phyloP scores from a whole-genome alignment of 2,888 invertebrate genomes.

The Acleris sparsana region DNA sequence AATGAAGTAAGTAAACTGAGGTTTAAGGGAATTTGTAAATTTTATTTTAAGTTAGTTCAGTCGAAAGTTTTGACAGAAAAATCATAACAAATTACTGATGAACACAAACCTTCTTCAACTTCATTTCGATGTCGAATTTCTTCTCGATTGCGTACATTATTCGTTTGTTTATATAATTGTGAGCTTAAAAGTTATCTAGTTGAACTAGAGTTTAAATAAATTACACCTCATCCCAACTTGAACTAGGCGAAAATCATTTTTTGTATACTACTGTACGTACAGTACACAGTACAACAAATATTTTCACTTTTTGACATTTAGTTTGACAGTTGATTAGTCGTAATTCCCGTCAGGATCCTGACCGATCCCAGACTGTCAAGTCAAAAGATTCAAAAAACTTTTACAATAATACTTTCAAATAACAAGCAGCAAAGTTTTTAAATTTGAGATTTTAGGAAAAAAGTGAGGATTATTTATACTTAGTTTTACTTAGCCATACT shows the following conservation, averaged over 20 bases:
- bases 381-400: not conserved
- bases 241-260: not conserved
- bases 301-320: slow-evolving; percentile 13
- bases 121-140: slow-evolving; percentile 85
- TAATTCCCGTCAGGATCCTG: not conserved
- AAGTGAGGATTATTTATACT: too few relatives aligned
- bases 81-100: slow-evolving; percentile 3
- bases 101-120: slow-evolving; percentile 81
- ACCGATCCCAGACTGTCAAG: not conserved
- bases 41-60: not conserved
- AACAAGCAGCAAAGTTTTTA: too few relatives aligned
- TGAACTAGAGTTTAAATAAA: not conserved
- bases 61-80: slow-evolving; percentile 7
- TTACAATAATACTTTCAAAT: too few relatives aligned
- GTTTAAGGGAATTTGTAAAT: not conserved
- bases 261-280: not conserved
- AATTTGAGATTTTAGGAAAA: too few relatives aligned
- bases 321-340: not conserved
- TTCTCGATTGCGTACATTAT: slow-evolving; percentile 79
- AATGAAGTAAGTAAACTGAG: too few relatives aligned
- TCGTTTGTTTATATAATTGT: not conserved
- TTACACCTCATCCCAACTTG: too few relatives aligned
- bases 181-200: too few relatives aligned
- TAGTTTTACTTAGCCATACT: too few relatives aligned
- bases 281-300: slow-evolving; percentile 1